Percentiles rank a stretch among this genome's conserved stretches.
These are phyloP conservation scores for Oreamnos americanus DNA, from an alignment of 2,113 vertebrate species.

Conservation along the genomic window DNA sequence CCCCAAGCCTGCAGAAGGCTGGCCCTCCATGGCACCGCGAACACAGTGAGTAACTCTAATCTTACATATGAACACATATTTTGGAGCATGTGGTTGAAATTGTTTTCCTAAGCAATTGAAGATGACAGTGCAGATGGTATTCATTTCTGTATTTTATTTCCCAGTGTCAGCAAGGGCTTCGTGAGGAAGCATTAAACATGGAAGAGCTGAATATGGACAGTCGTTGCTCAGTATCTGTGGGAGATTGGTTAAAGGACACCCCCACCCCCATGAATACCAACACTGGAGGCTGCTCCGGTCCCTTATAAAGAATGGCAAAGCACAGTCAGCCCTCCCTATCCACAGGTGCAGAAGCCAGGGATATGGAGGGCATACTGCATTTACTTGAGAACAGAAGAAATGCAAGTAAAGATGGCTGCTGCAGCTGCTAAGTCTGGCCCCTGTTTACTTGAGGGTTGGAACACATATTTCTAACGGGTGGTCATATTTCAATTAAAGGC, in stretches of 20 bases:
- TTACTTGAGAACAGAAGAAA: neutral
- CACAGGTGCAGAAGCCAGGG: neutral
- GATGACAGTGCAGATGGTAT: conserved; percentile 36
- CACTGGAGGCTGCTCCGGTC: neutral
- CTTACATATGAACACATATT: neutral
- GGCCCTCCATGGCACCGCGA: neutral
- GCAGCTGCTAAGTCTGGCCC: neutral
- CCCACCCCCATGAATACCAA: neutral
- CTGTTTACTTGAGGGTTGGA: neutral
- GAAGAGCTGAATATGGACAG: neutral
- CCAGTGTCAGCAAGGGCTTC: conserved; percentile 55
- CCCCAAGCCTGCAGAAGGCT: neutral
- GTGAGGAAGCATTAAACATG: neutral
- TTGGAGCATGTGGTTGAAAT: conserved; percentile 8
- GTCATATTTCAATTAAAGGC: neutral
- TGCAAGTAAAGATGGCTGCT: neutral
- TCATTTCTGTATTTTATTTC: conserved; percentile 53
- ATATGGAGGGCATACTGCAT: neutral
- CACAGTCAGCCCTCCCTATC: neutral
- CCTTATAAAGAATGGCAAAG: neutral
- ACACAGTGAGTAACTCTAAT: neutral
- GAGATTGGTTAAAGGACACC: neutral
- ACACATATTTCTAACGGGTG: neutral
- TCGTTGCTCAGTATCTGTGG: neutral
- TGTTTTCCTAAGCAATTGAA: conserved; percentile 44